Conservation (phyloP, 2,888 invertebrate species). For the Perizoma affinitatum region DNA sequence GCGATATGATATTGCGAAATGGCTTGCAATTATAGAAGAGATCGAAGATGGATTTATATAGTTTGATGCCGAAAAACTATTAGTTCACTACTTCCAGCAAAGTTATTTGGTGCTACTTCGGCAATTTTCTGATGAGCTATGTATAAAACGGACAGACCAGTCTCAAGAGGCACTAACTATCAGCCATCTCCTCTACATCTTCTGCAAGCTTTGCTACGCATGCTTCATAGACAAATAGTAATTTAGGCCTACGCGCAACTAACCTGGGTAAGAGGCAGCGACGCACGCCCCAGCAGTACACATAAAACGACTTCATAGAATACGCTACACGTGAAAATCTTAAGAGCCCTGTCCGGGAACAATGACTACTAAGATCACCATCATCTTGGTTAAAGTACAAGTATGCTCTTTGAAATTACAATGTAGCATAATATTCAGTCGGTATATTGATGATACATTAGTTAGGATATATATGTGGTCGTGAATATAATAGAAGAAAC, state of each 20-base stretch:
- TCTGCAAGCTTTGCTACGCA: constrained; percentile 35
- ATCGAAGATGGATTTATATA: background rate
- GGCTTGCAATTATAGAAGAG: constrained; percentile 10
- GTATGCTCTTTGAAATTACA: constrained; percentile 14
- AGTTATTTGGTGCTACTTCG: background rate
- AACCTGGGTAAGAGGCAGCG: constrained; percentile 47
- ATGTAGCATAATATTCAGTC: constrained; percentile 7
- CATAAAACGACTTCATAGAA: constrained; percentile 58
- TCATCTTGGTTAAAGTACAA: constrained; percentile 12
- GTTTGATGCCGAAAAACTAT: too few species aligned
- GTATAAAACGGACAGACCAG: too few species aligned
- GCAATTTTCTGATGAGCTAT: too few species aligned
- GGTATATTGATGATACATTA: constrained; percentile 8
- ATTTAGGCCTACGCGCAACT: constrained; percentile 45
- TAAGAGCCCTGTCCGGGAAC: constrained; percentile 48
- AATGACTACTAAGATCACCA: constrained; percentile 42
- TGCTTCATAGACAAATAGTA: constrained; percentile 43
- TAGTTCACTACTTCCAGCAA: too few species aligned
- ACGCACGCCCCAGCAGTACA: constrained; percentile 45
- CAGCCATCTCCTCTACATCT: constrained; percentile 4
- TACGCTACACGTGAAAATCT: constrained; percentile 55
- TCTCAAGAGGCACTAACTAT: too few species aligned
- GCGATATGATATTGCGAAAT: constrained; percentile 44
- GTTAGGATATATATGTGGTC: constrained; percentile 11
- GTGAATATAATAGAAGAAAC: constrained; percentile 11